Conservation (phyloP, 2,113 vertebrate genomes). For the Cardinalis cardinalis region DNA sequence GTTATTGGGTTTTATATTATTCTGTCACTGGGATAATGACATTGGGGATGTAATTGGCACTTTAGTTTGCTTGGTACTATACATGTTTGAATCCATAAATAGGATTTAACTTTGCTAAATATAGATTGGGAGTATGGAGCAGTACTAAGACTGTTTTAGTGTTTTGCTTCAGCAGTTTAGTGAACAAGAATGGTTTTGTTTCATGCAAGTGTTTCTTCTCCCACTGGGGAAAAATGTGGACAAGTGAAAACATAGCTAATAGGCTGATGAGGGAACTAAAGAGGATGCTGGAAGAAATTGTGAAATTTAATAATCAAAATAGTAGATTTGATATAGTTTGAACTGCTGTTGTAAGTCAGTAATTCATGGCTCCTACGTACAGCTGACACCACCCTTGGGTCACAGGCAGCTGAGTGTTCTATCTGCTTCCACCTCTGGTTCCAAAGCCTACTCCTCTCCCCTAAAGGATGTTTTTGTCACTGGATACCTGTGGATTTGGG, state of each 20-base stretch:
- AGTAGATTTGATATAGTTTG: neutral
- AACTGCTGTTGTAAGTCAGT: neutral
- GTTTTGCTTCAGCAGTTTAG: conserved; percentile 2
- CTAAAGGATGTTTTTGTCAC: neutral
- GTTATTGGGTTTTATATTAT: neutral
- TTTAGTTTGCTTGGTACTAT: neutral
- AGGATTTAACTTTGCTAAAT: conserved; percentile 18
- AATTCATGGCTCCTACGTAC: neutral
- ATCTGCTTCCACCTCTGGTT: neutral
- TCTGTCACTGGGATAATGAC: neutral
- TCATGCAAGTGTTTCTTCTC: neutral
- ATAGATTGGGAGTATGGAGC: neutral
- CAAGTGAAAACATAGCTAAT: neutral
- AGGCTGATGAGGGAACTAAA: neutral
- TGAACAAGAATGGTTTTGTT: neutral
- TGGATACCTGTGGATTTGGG: neutral
- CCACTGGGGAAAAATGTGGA: neutral
- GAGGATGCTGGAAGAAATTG: neutral
- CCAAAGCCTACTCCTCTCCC: neutral
- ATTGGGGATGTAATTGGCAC: neutral
- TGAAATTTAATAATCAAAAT: neutral
- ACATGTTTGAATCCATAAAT: neutral
- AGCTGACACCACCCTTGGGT: neutral
- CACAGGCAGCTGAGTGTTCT: neutral
- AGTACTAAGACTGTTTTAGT: neutral